Conservation (phyloP, 2,113 vertebrate genomes). For the Macrotus californicus region DNA sequence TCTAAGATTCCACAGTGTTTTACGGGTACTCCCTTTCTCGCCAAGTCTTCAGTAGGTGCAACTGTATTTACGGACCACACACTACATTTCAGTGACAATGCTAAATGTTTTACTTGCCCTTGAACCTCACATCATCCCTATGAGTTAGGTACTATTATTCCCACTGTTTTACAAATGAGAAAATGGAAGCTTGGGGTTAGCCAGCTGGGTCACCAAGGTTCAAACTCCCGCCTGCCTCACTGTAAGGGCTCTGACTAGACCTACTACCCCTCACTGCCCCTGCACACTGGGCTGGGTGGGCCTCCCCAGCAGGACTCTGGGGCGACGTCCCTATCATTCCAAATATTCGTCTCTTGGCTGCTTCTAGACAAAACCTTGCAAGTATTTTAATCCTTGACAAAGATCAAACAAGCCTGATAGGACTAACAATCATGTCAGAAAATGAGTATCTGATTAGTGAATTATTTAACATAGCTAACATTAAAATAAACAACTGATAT, state of each 20-base stretch:
- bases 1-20: background rate
- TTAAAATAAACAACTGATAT: slow-evolving; percentile 38
- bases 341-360: background rate
- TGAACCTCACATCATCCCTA: background rate
- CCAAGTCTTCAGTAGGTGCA: background rate
- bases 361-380: background rate
- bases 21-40: background rate
- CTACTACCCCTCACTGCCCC: background rate
- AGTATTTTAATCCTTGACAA: background rate
- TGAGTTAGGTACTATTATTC: background rate
- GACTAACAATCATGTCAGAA: slow-evolving; percentile 24
- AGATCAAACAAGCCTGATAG: background rate
- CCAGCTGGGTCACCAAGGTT: background rate
- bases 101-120: background rate
- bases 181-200: background rate
- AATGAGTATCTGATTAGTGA: slow-evolving; percentile 14
- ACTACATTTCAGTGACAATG: background rate
- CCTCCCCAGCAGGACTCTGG: background rate
- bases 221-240: background rate
- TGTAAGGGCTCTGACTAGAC: background rate
- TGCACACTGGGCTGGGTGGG: background rate
- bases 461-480: slow-evolving; percentile 15
- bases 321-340: background rate
- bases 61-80: background rate
- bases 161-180: background rate